Evolutionary conservation across 2,888 invertebrate species (phyloP).

Genomic region (Lepidochitona cinerea): DNA sequence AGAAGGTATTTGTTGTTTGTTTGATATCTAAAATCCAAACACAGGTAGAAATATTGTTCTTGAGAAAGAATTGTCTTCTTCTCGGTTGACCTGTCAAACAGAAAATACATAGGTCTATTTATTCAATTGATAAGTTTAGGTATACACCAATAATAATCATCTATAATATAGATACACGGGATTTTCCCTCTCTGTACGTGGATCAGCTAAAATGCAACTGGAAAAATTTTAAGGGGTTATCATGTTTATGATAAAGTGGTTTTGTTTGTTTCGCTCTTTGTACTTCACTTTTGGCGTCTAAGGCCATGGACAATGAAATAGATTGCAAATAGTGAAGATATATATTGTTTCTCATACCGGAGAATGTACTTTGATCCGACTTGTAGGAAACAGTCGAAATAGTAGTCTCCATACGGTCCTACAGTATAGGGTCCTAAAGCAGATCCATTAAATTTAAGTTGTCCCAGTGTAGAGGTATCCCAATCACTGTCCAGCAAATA

Average conservation of each 20-base stretch:
- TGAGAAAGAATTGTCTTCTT: not conserved
- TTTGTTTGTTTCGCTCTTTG: no score
- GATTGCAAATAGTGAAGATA: no score
- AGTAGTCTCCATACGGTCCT: not conserved
- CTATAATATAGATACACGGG: no score
- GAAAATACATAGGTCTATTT: not conserved
- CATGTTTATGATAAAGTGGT: no score
- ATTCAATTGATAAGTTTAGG: no score
- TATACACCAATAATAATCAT: no score
- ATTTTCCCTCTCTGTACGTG: no score
- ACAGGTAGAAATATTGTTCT: not conserved
- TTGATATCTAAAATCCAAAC: not conserved
- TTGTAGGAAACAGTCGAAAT: constrained; percentile 15
- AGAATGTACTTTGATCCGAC: constrained; percentile 21
- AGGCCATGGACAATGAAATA: no score
- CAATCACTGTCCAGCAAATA: not conserved
- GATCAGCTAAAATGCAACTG: no score
- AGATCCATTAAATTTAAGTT: not conserved
- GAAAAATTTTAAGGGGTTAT: no score
- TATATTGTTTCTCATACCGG: constrained; percentile 19
- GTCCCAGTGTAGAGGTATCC: not conserved
- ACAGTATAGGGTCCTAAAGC: not conserved
- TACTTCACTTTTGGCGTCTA: no score
- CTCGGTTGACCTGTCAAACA: not conserved
- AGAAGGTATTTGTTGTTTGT: not conserved